Conservation (phyloP, 2,797 vertebrate species). For the Vespertilio murinus region DNA sequence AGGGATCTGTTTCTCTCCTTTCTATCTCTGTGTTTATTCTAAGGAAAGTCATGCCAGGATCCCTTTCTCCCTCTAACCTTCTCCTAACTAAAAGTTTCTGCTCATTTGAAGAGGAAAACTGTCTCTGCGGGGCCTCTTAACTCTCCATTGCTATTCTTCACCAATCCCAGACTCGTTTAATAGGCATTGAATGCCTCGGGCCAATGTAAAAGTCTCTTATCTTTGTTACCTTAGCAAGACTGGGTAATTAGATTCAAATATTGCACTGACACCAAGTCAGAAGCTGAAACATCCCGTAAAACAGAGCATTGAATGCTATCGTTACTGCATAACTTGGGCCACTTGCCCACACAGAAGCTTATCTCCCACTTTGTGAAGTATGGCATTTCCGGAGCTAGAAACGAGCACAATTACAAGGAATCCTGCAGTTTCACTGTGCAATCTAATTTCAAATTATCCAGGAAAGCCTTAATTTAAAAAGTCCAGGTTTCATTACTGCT, state of each 20-base stretch:
- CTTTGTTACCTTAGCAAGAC: conserved; percentile 36
- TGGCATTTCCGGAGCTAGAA: neutral
- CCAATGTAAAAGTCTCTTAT: neutral
- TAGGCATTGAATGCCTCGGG: neutral
- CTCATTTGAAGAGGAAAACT: neutral
- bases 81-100: conserved; percentile 5
- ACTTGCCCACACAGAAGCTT: neutral
- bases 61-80: neutral
- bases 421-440: neutral
- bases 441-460: neutral
- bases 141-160: neutral
- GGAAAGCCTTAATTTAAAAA: neutral
- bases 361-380: neutral
- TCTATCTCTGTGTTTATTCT: neutral
- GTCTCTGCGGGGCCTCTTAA: neutral
- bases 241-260: conserved; percentile 24
- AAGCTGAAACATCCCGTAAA: neutral
- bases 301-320: neutral
- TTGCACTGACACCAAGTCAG: neutral
- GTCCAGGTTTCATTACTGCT: neutral
- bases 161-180: neutral
- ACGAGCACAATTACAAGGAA: neutral
- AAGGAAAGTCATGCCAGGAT: neutral
- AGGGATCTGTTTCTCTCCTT: neutral
- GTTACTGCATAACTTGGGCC: neutral